A percentile compares a stretch with the other conserved stretches of the same genome.
These are phyloP conservation scores for Chrysolina haemoptera DNA, from an alignment of 2,888 invertebrate species.

Conservation along the genomic window DNA sequence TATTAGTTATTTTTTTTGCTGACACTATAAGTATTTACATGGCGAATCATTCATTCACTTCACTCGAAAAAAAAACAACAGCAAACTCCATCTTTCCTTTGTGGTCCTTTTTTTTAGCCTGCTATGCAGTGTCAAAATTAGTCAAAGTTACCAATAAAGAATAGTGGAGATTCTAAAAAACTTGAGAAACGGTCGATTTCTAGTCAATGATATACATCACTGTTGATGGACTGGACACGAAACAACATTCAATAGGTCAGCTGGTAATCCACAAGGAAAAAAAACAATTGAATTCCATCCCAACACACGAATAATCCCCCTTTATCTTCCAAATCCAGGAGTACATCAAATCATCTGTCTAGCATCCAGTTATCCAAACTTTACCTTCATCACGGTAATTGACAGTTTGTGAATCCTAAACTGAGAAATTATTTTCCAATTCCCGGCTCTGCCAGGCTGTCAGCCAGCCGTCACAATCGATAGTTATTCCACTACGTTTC, in stretches of 20 bases:
- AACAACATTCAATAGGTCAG: background rate
- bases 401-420: constrained; percentile 37
- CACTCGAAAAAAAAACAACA: too few relatives aligned
- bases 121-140: too few relatives aligned
- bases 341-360: constrained; percentile 21
- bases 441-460: constrained; percentile 43
- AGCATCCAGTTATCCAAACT: constrained; percentile 20
- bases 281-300: constrained; percentile 3
- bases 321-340: constrained; percentile 2
- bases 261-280: background rate
- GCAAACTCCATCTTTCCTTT: too few relatives aligned
- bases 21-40: too few relatives aligned
- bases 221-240: too few relatives aligned
- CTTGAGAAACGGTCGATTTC: too few relatives aligned
- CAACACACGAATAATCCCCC: background rate
- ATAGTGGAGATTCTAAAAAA: too few relatives aligned
- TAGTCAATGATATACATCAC: too few relatives aligned
- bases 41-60: too few relatives aligned
- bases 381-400: constrained; percentile 23
- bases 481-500: constrained; percentile 42
- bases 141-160: too few relatives aligned
- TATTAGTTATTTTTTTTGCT: too few relatives aligned
- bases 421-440: constrained; percentile 46
- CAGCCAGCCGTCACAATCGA: constrained; percentile 50
- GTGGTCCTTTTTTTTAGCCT: too few relatives aligned